These are phyloP conservation scores for Mesorhabditis belari DNA, from an alignment of 2,888 invertebrate species.

Conservation along the genomic window DNA sequence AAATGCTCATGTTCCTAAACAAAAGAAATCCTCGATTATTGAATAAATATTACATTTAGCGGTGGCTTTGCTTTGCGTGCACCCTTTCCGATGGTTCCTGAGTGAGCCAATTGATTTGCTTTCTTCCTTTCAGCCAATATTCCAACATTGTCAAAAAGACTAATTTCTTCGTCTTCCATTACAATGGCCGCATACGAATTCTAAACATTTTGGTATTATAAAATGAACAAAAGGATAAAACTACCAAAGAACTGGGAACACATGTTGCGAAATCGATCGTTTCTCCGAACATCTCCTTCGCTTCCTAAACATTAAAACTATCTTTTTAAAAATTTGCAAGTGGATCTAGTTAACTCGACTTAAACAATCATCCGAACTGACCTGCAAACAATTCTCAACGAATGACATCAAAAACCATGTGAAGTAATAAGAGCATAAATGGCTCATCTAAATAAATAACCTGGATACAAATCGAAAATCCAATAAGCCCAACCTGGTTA, in stretches of 20 bases:
- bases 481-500: not conserved
- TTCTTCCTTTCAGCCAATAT: not conserved
- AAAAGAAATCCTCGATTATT: not conserved
- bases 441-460: not conserved
- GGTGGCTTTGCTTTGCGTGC: not conserved
- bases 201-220: not conserved
- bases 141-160: not conserved
- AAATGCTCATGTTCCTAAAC: not conserved
- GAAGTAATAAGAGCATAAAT: not conserved
- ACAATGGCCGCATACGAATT: not conserved
- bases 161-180: not conserved
- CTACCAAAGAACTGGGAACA: too few relatives aligned
- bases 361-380: too few relatives aligned
- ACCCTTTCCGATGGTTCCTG: not conserved
- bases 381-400: not conserved
- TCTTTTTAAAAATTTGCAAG: too few relatives aligned
- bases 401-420: not conserved
- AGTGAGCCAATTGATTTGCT: not conserved
- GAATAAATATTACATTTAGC: too few relatives aligned
- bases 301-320: too few relatives aligned
- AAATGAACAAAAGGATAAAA: too few relatives aligned
- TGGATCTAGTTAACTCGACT: too few relatives aligned
- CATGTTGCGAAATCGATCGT: too few relatives aligned
- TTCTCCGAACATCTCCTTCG: too few relatives aligned
- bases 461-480: not conserved